phyloP scores from a whole-genome alignment of 2,113 vertebrate genomes.

The Dasyprocta punctata region DNA sequence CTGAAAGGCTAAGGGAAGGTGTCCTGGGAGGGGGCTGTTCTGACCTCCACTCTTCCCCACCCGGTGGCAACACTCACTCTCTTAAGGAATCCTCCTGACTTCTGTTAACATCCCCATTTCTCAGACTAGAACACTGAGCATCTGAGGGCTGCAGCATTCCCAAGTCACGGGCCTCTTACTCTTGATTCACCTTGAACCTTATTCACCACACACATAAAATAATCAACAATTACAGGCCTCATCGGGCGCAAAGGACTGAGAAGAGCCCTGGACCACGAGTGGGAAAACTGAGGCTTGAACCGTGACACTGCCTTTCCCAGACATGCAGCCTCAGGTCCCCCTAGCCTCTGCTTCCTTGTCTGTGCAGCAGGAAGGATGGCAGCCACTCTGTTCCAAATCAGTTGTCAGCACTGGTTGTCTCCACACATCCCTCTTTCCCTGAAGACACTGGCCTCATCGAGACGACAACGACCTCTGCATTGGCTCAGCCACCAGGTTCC shows the following conservation, averaged over 20 bases:
- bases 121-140: neutral
- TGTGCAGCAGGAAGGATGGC: neutral
- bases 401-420: neutral
- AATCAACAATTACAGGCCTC: fast-evolving
- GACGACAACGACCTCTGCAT: no score
- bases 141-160: fast-evolving
- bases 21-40: fast-evolving
- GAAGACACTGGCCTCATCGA: neutral
- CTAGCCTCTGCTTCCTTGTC: neutral
- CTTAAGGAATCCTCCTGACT: neutral
- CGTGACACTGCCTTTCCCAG: fast-evolving
- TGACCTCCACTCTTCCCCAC: neutral
- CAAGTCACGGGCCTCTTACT: neutral
- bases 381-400: neutral
- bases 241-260: neutral
- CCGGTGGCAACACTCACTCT: fast-evolving
- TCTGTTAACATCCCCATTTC: neutral
- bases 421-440: neutral
- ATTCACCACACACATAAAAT: neutral
- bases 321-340: neutral
- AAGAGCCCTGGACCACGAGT: neutral
- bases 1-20: neutral
- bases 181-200: neutral
- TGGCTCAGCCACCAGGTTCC: neutral
- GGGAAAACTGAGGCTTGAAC: neutral